Base-by-base conservation (phyloP, 2,888 invertebrate species). In the Parthenolecanium corni region DNA sequence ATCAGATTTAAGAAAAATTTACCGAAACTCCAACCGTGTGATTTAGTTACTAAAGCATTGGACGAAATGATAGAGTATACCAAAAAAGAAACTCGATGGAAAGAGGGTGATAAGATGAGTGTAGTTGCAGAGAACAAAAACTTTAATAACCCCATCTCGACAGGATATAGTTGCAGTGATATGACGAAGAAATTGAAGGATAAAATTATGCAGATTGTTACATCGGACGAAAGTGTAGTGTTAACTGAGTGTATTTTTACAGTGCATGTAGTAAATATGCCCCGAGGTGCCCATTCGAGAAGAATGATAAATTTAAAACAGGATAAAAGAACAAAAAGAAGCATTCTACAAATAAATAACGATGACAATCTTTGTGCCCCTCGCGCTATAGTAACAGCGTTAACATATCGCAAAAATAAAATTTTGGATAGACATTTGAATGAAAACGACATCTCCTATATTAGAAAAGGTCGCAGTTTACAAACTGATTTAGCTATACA, bases 221-320 rank as follows among this genome's bases (percentile, higher is more conserved):
- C 58, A 21, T 64, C 64, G 3, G 52, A 64, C 42, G 52, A 64
- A 58, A 44, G 49, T 18, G n/a, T 64, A 16, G 64, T 47, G 25
- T 24, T 56, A 4, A 64, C 64, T 31, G 42, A 42, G 6, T 44
- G 40, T n/a, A 24, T 12, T 20, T 49, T 64, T 23, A 53, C 23
- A 23, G 36, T 64, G 25, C 24, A 53, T 12, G 16, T 63, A n/a
- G 25, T 53, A 12, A 31, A 20, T 6, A 54, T 53, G 5, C 46
- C 54, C 18, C 44, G n/a, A 14, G 31, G 54, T 16, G 47, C 54
- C n/a, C 16, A 40, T 23, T 5, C 4, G 16, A 16, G 14, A 16
- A 54, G 46, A 63, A 63, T 54, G 12, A 20, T 63, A 18, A 53
- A 63, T 31, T 31, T 63, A 44, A 18, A 23, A 11, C 14, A 54